phyloP scores from a whole-genome alignment of 2,797 vertebrate species.

The Lepus townsendii region DNA sequence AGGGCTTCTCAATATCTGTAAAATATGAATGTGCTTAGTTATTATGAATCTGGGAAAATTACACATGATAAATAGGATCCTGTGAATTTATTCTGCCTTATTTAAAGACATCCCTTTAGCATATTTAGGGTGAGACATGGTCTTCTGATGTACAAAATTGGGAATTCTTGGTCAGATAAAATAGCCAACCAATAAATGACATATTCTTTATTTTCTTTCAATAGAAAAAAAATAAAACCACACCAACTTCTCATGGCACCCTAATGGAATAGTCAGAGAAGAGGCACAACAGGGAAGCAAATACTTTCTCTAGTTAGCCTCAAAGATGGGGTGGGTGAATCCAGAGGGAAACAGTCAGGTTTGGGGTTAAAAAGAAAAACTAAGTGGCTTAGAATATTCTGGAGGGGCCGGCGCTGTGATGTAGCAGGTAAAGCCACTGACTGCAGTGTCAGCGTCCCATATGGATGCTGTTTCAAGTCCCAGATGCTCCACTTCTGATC shows the following conservation, averaged over 20 bases:
- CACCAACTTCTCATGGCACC: neutral
- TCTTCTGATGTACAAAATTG: neutral
- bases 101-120: neutral
- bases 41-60: neutral
- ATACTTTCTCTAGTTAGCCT: neutral
- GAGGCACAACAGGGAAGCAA: neutral
- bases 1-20: neutral
- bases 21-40: neutral
- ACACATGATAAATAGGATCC: neutral
- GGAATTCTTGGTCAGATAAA: neutral
- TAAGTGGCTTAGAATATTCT: no score
- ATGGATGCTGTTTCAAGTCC: no score
- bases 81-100: conserved; percentile 2
- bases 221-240: neutral
- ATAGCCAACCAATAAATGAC: neutral
- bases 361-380: neutral
- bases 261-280: neutral
- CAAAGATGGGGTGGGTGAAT: neutral
- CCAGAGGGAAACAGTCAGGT: no score
- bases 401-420: no score
- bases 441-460: no score
- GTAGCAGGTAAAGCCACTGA: no score
- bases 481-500: no score
- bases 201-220: neutral
- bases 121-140: neutral